Evolutionary conservation across 2,888 invertebrate genomes (phyloP), one percentile per base, ranked within the genome.

Genomic region (Sturmia bella): DNA sequence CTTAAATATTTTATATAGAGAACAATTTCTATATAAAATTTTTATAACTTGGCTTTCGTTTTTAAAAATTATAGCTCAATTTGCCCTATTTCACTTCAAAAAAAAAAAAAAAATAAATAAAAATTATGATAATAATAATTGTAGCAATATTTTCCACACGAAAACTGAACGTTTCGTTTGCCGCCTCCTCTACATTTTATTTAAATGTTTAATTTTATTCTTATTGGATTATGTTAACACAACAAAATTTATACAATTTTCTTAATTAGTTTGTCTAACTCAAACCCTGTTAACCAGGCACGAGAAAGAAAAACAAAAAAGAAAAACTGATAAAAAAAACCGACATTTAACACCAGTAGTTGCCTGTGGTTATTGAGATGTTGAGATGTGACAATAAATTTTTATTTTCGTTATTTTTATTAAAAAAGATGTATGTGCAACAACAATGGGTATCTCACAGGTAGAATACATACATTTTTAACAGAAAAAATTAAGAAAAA

Each of bases 221-320:
- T 45, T 45, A 3, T 13, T 32, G 17, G 37, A 64, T 56, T 56
- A 24, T 56, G 32, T 21, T 19, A 17, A 54, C 4, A 27, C 32
- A 41, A 2, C n/a, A 63, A 48, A 12, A 57, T 52, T 72, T 7
- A 37, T 37, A 52, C 59, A 70, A 76, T 76, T 72, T 66, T 24
- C 68, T 73, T 80, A 80, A 76, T 76, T 80, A 72, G 75, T 68
- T 80, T 61, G 76, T 50, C 54, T 21, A 56, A 32, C 37, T 78
- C 9, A 27, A 52, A 21, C 12, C 19, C 13, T 48, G 32, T 68
- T 17, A 41, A 21, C 41, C 19, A 48, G 39, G 17, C 6, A n/a
- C 12, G 19, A 50, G n/a, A 13, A 12, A 50, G 11, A 45, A 27
- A 45, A 12, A 17, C 19, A 15, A 17, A 19, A 19, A 27, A 54